Base-by-base conservation (phyloP, 2,888 invertebrate species). In the Brachylomia viminalis region DNA sequence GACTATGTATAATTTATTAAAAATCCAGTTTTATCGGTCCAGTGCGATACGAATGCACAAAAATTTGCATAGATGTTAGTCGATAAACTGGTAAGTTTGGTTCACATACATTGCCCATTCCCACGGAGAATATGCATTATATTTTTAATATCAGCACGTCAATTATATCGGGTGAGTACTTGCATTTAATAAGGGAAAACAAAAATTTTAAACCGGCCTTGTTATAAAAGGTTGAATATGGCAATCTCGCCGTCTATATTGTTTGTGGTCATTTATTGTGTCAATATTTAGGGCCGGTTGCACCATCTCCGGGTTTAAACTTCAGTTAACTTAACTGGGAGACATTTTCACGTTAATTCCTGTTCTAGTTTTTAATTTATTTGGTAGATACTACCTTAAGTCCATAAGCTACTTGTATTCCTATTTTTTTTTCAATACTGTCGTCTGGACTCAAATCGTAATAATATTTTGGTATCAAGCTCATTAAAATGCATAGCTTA, bases 61-160 rank as follows among this genome's bases (percentile, higher is more conserved):
- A 79, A 90, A 95, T 95, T 95, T 95, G 95, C 95, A 95, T 96
- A 93, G 88, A 88, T 90, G 90, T 90, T 88, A 58, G 88, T 92
- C 91, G 93, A 93, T 91, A 94, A 95, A 95, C 95, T 86, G 94
- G 95, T 95, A 91, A 75, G 93, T 89, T 91, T 85, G 83, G 92
- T 93, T 91, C 90, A 86, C 89, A 91, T 85, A 74, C 71, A 82
- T 79, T 84, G 87, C 76, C 75, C 83, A 87, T 89, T 89, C 89
- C 89, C 89, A 89, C 89, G 89, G 79, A 64, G 65, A 72, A 72
- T 84, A 74, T 83, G 77, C 78, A 83, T 84, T 82, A 80, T 79
- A 76, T 82, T 78, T 80, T 87, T 84, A 81, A 81, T 83, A 87
- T 82, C 75, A 75, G 69, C 78, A 78, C 67, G 66, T 80, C 76